Base-by-base conservation (phyloP, 92 coral and sea anemone genomes). In the Pocillopora meandrina region DNA sequence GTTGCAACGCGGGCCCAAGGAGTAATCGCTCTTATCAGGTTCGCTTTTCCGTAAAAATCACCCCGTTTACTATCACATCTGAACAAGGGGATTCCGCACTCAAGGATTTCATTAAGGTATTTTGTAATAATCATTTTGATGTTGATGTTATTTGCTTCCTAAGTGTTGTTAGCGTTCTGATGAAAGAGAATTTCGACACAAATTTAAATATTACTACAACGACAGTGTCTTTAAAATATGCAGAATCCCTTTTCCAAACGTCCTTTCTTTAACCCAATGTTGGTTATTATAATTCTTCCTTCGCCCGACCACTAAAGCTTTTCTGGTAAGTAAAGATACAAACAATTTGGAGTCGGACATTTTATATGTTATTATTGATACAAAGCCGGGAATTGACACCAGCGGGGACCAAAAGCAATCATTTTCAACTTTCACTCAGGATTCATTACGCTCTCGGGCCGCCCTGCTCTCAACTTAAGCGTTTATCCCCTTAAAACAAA, bases 291-390 rank as follows among this genome's bases (percentile, higher is more conserved):
- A 20, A 16, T 36, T 33, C 42, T 42, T 70, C 56, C 18, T 52
- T 20, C 6, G 49, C 12, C 55, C 35, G 9, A 10, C 23, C 18
- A 19, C 11, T 1, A 60, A 68, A 68, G 18, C 5, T 11, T 69
- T 69, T n/a, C 75, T 68, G 21, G 69, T 3, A 62, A 31, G 66
- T 56, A 72, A 81, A 8, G 60, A 60, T 36, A 42, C 14, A 71
- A 35, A 80, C 49, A 80, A 59, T 81, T 61, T 81, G 16, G 52
- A 60, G 42, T 26, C 49, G 61, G 75, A 81, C 33, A 10, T 57
- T 81, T 67, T 70, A 15, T 16, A 42, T 31, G 69, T 36, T 70
- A 61, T 81, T 71, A 69, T 70, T 69, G 76, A 81, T 58, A 21
- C 66, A 56, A 56, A 57, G 57, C 59, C 33, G 31, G 66, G 61